phyloP scores from a whole-genome alignment of 2,888 invertebrate species.

The Nomada ruficornis region DNA sequence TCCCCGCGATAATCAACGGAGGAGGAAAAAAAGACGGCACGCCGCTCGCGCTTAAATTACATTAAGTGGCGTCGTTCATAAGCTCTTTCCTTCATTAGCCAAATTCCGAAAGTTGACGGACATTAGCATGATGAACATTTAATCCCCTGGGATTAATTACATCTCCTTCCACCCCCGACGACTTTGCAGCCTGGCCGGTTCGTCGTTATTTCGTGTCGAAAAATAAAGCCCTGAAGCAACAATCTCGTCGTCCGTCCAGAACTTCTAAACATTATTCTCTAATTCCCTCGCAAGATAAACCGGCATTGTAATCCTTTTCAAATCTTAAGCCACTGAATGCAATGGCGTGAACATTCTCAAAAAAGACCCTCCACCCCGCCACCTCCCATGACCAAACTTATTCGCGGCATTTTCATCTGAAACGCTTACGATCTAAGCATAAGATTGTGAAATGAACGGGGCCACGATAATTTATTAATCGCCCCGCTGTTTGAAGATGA shows the following conservation, averaged over 20 bases:
- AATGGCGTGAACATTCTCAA: no score
- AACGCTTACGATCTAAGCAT: no score
- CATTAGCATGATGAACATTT: constrained; percentile 33
- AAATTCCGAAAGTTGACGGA: constrained; percentile 22
- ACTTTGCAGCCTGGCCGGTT: constrained; percentile 7
- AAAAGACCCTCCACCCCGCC: no score
- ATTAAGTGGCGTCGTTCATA: background rate
- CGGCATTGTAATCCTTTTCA: background rate
- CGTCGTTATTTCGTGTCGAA: background rate
- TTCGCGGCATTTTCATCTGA: no score
- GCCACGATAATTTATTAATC: constrained; percentile 5
- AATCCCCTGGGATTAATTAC: constrained; percentile 34
- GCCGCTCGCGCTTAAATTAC: background rate
- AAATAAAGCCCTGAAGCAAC: constrained; percentile 9
- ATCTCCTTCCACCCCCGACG: background rate
- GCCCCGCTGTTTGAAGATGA: background rate
- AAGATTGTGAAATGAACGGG: no score
- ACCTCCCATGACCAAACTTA: no score
- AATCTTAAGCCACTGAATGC: background rate
- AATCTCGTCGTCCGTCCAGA: background rate
- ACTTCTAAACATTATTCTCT: background rate
- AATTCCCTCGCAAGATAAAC: background rate
- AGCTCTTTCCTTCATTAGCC: constrained; percentile 18
- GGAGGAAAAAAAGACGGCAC: background rate
- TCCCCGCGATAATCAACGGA: background rate